Base-by-base conservation (phyloP, 2,797 vertebrate genomes). In the Odontamblyopus rebecca region DNA sequence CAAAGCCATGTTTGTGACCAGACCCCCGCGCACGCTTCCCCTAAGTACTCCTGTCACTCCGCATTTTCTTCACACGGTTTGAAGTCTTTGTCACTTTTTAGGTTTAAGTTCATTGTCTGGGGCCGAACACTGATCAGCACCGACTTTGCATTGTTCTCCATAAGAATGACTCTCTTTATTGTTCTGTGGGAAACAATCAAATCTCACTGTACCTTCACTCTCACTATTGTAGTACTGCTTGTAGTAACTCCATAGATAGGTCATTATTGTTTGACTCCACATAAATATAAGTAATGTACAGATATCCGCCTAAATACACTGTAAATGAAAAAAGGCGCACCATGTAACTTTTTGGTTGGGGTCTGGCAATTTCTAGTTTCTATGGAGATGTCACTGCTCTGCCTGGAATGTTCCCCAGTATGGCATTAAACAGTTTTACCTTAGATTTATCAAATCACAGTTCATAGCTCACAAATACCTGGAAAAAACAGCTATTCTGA, bases 1-100 rank as follows among this genome's bases (percentile, higher is more conserved):
- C 89, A 90, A 89, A 90, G 88, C 74, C 77, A 30, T 41, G 57
- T 75, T 87, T 91, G 86, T 88, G 53, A 72, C 29, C 41, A 51
- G 77, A 75, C 83, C 79, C 76, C 76, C 71, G 15, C 76, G 75
- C 83, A 81, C 27, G 26, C 83, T 79, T 66, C 60, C n/a, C 62
- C 74, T 82, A 86, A 87, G 67, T 76, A 69, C 77, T 77, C 4
- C 35, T 67, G 85, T 90, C 86, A 81, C 79, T 87, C 76, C 38
- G 64, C 19, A 85, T 91, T 88, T 73, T 69, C 81, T 81, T 81
- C 72, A 76, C 29, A 76, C 80, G 81, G 82, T 82, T 78, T 73
- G 72, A 82, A 82, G 83, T 85, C 38, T 85, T 89, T 89, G 82
- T 90, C 48, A 59, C 71, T 83, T 87, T 76, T 71, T 69, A 67